Evolutionary conservation across 1,140 invertebrate genomes (phyloP), one percentile per base, ranked within the genome.

Genomic region (Bombus superbus): DNA sequence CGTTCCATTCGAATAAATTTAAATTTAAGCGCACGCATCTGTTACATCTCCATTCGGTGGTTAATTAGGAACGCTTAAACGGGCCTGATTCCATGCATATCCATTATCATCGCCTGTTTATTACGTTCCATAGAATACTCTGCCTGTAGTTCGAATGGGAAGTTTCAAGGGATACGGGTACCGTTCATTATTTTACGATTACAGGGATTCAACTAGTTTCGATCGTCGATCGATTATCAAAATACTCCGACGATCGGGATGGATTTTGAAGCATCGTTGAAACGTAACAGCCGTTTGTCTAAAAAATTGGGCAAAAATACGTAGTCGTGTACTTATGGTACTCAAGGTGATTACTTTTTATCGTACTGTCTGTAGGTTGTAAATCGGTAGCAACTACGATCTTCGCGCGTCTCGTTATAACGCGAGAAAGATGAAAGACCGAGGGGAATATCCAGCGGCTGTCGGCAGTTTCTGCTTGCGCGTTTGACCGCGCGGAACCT

Each of bases 1-100:
- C 42, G 44, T 73, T 79, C 72, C 79, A 77, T 74, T 74, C 78
- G 78, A 91, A 92, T 92, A 92, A 92, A 93, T 93, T 93, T 92
- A 92, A 93, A 93, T 92, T 90, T 86, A 62, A 88, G 75, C 74
- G 89, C 64, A 71, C 89, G 87, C 93, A 93, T 92, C 92, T 93
- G 93, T 93, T 91, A 86, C 83, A 83, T 74, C 86, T 83, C 69
- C 79, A 83, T 79, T 72, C 75, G 72, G 66, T 81, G 88, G 91
- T 92, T 93, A 93, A 92, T 93, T 93, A 90, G 77, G 85, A 87
- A 86, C 83, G 44, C 75, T 68, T 85, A 82, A 91, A 78, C 72
- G 84, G 38, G 57, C 64, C 69, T 75, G 42, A 64, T 66, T 47
- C 57, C 40, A 38, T 69, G 53, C 69, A 62, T 72, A 69, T 15